Evolutionary conservation across 2,797 vertebrate genomes (phyloP), one percentile per base, ranked within the genome.

Genomic region (Argentina silus): DNA sequence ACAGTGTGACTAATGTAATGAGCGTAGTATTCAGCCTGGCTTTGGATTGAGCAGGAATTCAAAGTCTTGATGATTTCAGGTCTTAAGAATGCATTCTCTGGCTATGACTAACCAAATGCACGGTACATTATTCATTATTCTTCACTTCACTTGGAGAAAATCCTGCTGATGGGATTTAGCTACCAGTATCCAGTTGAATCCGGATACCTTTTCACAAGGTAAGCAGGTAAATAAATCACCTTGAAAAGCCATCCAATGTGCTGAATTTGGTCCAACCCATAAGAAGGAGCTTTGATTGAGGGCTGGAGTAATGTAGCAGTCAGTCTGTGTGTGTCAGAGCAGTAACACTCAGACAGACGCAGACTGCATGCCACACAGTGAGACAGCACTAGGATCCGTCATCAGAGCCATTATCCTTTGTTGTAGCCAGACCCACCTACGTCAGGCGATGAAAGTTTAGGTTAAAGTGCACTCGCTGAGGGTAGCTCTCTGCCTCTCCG

Each of bases 401-500:
- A 92, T 74, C 95, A 90, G 85, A 80, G 87, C 91, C 93, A 95
- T 95, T 95, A 95, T 93, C 92, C 91, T 94, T 93, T 92, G 91
- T 90, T 88, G 84, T 84, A 92, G 89, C 85, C 90, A 89, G 93
- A 94, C 88, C 90, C 86, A 84, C 87, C 93, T 92, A 86, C 90
- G 85, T 86, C 82, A 92, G 90, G 93, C 90, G 95, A 93, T 96
- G 95, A 96, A 94, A 96, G 88, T 88, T 81, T 12, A 83, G 93
- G 92, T 95, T 93, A 93, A 95, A 95, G 94, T 93, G 92, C 91
- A 93, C 87, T 83, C 74, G 75, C 88, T 85, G 77, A 87, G 90
- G 89, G 79, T 80, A 86, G 81, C 83, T 85, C 83, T 76, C 73
- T 77, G 77, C 84, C 78, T 86, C 85, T 87, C 86, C 60, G 55